Evolutionary conservation across 37 sponge, comb jelly and placozoan species (phyloP).

Genomic region (Dysidea cf. avara): DNA sequence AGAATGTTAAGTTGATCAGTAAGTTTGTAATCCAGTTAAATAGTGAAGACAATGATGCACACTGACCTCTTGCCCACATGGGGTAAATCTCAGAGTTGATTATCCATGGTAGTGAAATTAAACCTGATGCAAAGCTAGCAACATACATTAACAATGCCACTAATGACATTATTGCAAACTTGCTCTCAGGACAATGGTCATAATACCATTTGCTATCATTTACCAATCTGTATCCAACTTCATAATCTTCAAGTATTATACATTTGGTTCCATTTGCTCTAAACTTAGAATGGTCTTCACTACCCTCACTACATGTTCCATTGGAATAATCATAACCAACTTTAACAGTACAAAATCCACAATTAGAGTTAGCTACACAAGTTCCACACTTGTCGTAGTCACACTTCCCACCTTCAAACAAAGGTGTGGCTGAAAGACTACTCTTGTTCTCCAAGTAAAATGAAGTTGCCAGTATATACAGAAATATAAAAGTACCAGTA

Average conservation of each 20-base stretch:
- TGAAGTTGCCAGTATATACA: conserved; percentile 36
- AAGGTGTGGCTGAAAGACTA: conserved; percentile 22
- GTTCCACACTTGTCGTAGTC: conserved; percentile 43
- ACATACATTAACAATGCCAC: conserved; percentile 81
- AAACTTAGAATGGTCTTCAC: too few relatives aligned
- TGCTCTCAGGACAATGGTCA: conserved; percentile 38
- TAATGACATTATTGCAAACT: conserved; percentile 57
- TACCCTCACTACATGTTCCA: conserved; percentile 52
- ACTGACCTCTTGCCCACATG: conserved; percentile 90
- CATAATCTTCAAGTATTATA: too few relatives aligned
- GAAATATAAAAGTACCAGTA: conserved; percentile 51
- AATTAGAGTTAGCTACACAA: conserved; percentile 75
- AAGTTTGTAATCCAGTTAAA: conserved; percentile 87
- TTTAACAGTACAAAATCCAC: too few relatives aligned
- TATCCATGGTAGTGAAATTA: conserved; percentile 93
- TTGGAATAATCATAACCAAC: conserved; percentile 25
- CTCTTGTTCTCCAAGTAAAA: conserved; percentile 36
- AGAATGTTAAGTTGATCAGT: conserved; percentile 81
- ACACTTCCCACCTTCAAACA: conserved; percentile 22
- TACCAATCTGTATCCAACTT: too few relatives aligned
- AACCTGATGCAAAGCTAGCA: conserved; percentile 91
- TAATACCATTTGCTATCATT: too few relatives aligned
- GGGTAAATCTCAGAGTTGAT: conserved; percentile 96
- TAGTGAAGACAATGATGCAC: conserved; percentile 65
- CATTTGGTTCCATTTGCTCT: too few relatives aligned